A percentile compares a stretch with the other conserved stretches of the same genome.
Conservation (phyloP, 1,140 invertebrate genomes). For the Chrysopa pallens region DNA sequence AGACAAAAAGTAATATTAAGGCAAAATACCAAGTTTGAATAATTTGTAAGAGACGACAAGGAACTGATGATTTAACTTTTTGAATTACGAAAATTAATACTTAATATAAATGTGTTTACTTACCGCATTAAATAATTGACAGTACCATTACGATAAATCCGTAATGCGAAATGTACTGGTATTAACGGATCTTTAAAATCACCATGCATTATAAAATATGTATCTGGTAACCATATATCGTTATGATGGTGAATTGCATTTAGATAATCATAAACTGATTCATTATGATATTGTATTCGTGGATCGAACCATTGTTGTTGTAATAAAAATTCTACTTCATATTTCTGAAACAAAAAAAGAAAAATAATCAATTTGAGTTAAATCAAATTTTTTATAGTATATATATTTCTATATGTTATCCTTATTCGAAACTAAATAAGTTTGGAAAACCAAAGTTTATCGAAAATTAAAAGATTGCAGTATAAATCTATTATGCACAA, state of each 20-base stretch:
- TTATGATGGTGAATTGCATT: conserved; percentile 82
- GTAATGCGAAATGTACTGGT: conserved; percentile 75
- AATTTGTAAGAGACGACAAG: too few species aligned
- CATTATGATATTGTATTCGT: conserved; percentile 65
- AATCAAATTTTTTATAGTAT: too few species aligned
- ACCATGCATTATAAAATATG: conserved; percentile 89
- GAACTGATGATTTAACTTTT: too few species aligned
- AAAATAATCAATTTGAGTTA: not conserved
- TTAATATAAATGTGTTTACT: conserved; percentile 8
- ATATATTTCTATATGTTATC: too few species aligned
- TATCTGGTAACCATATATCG: conserved; percentile 81
- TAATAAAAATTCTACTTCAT: conserved; percentile 82
- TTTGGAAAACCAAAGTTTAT: too few species aligned
- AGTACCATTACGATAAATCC: conserved; percentile 79
- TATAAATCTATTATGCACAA: too few species aligned
- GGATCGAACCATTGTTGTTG: conserved; percentile 85
- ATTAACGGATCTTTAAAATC: conserved; percentile 84
- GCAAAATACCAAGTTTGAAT: too few species aligned
- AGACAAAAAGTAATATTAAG: too few species aligned
- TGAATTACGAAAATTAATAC: too few species aligned
- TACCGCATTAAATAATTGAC: conserved; percentile 84
- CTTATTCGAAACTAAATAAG: too few species aligned
- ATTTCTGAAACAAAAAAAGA: conserved; percentile 49
- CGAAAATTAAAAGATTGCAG: too few species aligned
- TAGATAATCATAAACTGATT: conserved; percentile 65